Evolutionary conservation across 2,888 invertebrate species (phyloP).

Genomic region (Lithophane socia): DNA sequence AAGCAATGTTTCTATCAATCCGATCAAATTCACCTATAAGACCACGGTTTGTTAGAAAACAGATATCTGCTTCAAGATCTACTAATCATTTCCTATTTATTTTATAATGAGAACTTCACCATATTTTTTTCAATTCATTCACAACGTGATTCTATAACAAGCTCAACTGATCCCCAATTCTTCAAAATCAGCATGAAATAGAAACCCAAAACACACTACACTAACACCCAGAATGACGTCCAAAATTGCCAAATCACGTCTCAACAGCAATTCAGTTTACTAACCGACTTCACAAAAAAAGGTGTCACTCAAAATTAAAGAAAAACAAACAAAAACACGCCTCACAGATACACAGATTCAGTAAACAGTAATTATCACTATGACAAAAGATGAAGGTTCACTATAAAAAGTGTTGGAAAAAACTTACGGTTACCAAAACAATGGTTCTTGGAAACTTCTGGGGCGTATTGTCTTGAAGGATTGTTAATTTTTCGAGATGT

Average conservation of each 20-base stretch:
- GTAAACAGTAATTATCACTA: slow-evolving; percentile 75
- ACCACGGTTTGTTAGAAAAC: neutral
- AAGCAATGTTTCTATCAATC: neutral
- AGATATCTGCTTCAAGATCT: neutral
- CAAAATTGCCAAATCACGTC: slow-evolving; percentile 53
- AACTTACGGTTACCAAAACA: slow-evolving; percentile 77
- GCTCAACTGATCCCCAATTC: neutral
- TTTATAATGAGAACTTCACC: neutral
- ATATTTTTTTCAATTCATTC: neutral
- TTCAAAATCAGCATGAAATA: slow-evolving; percentile 36
- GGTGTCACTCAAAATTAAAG: slow-evolving; percentile 57
- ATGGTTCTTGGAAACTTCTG: slow-evolving; percentile 78
- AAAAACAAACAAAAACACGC: slow-evolving; percentile 64
- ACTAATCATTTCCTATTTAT: neutral
- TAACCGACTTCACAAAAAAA: slow-evolving; percentile 45
- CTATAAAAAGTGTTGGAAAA: slow-evolving; percentile 68
- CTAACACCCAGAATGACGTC: neutral
- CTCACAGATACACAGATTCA: slow-evolving; percentile 43
- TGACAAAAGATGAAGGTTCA: slow-evolving; percentile 72
- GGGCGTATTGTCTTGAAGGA: slow-evolving; percentile 75
- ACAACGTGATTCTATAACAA: neutral
- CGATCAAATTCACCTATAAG: neutral
- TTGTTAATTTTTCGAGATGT: slow-evolving; percentile 73
- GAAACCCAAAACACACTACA: neutral
- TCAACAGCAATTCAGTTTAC: slow-evolving; percentile 16